A percentile compares a stretch with the other conserved stretches of the same genome.
phyloP scores from a whole-genome alignment of 2,888 invertebrate genomes.

The Entomobrya multifasciata region DNA sequence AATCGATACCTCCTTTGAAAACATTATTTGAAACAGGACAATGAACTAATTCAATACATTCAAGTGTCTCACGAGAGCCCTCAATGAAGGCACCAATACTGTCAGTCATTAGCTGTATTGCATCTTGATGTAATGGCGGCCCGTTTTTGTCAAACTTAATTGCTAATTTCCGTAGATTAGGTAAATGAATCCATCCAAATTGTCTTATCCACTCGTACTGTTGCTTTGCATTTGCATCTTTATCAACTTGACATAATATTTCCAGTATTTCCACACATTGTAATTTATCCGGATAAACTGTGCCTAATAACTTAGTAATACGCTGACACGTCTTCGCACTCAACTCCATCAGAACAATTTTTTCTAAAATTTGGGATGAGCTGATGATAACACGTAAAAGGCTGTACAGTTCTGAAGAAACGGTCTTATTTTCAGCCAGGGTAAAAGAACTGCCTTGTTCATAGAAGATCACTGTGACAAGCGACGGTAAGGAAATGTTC shows the following conservation, averaged over 20 bases:
- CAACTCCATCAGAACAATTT: constrained; percentile 3
- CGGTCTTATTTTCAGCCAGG: not conserved
- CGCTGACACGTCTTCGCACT: not conserved
- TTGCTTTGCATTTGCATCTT: not conserved
- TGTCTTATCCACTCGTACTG: constrained; percentile 36
- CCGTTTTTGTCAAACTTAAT: not conserved
- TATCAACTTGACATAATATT: not conserved
- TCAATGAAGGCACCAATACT: constrained; percentile 36
- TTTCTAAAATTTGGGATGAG: not conserved
- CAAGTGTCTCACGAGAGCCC: not conserved
- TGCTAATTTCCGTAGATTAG: not conserved
- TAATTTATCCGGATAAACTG: constrained; percentile 3
- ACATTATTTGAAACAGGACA: constrained; percentile 42
- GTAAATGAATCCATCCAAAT: not conserved
- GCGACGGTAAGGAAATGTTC: not conserved
- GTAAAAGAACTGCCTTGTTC: not conserved
- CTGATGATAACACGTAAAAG: not conserved
- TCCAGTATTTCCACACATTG: not conserved
- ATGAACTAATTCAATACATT: constrained; percentile 39
- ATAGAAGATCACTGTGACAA: not conserved
- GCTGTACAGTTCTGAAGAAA: not conserved
- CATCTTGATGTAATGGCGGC: not conserved
- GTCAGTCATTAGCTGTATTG: constrained; percentile 9
- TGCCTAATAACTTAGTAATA: not conserved
- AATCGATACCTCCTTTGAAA: constrained; percentile 13